A percentile compares a stretch with the other conserved stretches of the same genome.
Conservation (phyloP, 2,888 invertebrate species). For the Acanthosepion esculentum region DNA sequence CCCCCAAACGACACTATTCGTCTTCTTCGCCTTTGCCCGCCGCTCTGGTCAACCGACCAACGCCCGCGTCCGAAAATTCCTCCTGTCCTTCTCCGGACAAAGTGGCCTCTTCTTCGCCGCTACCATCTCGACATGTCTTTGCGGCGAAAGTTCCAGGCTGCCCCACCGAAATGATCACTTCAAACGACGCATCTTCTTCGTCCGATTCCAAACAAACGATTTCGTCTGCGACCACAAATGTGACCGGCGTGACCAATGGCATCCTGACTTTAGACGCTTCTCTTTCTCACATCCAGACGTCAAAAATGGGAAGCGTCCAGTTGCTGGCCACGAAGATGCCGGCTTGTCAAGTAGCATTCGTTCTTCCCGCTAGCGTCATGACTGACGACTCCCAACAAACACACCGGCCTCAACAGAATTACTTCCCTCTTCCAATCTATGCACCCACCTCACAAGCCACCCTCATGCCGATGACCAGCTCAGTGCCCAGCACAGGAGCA, state of each 20-base stretch:
- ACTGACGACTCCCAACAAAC: not conserved
- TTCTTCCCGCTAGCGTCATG: constrained; percentile 59
- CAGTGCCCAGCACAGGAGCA: not conserved
- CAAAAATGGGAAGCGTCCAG: constrained; percentile 55
- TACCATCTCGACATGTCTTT: not conserved
- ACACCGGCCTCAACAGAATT: not conserved
- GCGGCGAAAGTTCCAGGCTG: not conserved
- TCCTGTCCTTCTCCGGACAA: not conserved
- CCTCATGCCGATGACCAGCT: not conserved
- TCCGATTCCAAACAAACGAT: no score
- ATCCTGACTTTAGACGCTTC: not conserved
- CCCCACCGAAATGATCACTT: not conserved
- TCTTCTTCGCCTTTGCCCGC: not conserved
- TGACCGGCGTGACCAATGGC: not conserved
- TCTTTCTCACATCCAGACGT: constrained; percentile 38
- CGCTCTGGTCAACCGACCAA: not conserved
- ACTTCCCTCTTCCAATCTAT: constrained; percentile 58
- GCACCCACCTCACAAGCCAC: not conserved
- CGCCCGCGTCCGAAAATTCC: not conserved
- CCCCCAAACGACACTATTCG: not conserved
- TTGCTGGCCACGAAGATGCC: constrained; percentile 58
- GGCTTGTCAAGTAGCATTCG: constrained; percentile 61
- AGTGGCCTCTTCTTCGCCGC: not conserved
- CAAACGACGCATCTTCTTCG: not conserved
- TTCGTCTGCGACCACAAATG: not conserved